Evolutionary conservation across 2,113 vertebrate genomes (phyloP).

Genomic region (Charadrius vociferus): DNA sequence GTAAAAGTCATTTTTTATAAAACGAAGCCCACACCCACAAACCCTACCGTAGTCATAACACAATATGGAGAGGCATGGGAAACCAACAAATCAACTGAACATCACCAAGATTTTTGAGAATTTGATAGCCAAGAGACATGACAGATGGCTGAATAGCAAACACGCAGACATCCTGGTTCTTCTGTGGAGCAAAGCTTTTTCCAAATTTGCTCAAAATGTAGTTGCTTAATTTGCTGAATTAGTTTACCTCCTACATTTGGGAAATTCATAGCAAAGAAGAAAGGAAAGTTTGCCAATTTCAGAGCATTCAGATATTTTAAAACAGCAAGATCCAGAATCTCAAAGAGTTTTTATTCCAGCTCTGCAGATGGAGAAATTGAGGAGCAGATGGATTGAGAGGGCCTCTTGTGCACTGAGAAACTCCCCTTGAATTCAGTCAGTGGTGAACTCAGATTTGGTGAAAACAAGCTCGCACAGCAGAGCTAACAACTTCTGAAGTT

Average conservation of each 20-base stretch:
- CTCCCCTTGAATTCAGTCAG: background rate
- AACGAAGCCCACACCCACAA: background rate
- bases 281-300: background rate
- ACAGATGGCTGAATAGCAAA: conserved; percentile 5
- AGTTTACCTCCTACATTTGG: background rate
- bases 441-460: background rate
- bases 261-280: background rate
- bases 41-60: background rate
- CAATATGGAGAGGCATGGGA: background rate
- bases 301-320: background rate
- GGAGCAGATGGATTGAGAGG: background rate
- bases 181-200: background rate
- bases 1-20: background rate
- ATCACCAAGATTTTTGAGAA: background rate
- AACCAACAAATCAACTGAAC: background rate
- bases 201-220: background rate
- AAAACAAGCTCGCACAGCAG: background rate
- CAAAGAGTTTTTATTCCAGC: background rate
- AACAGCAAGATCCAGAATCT: background rate
- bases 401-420: background rate
- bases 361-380: background rate
- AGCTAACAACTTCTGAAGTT: background rate
- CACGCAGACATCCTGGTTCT: background rate
- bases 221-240: conserved; percentile 5
- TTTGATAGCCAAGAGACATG: background rate